Evolutionary conservation across 64 coral and sea anemone genomes (phyloP), one percentile per base, ranked within the genome.

Genomic region (Actinia equina): DNA sequence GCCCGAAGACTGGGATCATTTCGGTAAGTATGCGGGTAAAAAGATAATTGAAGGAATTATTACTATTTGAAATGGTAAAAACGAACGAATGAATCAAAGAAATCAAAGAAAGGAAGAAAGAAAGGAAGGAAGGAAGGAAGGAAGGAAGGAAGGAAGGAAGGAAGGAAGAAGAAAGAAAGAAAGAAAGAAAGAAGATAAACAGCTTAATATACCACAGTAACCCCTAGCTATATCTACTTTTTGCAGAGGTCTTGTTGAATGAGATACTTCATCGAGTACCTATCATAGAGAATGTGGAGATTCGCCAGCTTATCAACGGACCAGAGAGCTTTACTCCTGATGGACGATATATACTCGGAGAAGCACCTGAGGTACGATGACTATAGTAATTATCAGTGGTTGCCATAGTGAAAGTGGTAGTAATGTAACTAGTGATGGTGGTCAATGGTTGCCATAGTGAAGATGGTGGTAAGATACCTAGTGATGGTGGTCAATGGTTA

Each of bases 311-410:
- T 83, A 82, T 88, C 23, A 98, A 98, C 59, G 95, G 95, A 16
- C 95, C 95, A 26, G 95, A 98, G 83, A 98, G 95, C 79, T 98
- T 98, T 80, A 94, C 95, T 43, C 92, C 95, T 11, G 95, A 98
- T 79, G 87, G 87, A 4, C 82, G 90, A 17, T 92, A 92, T 44
- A 86, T 98, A 10, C 37, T 98, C 25, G 95, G 95, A 16, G 92
- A 93, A 43, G 91, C 86, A 64, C 94, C 94, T 8, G 94, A 93
- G 91, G 94, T 96, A 89, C 14, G 71, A 63, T 22, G n/a, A 23
- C 6, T 65, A 23, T 37, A 37, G 30, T 37, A 37, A 37, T 37
- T 37, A 37, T 37, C 30, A 37, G 30, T 37, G 30, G 30, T 37
- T 37, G 30, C 30, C 30, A 37, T 37, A 37, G 30, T 37, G 30